Evolutionary conservation across 1,140 invertebrate species (phyloP).

Genomic region (Drosophila teissieri): DNA sequence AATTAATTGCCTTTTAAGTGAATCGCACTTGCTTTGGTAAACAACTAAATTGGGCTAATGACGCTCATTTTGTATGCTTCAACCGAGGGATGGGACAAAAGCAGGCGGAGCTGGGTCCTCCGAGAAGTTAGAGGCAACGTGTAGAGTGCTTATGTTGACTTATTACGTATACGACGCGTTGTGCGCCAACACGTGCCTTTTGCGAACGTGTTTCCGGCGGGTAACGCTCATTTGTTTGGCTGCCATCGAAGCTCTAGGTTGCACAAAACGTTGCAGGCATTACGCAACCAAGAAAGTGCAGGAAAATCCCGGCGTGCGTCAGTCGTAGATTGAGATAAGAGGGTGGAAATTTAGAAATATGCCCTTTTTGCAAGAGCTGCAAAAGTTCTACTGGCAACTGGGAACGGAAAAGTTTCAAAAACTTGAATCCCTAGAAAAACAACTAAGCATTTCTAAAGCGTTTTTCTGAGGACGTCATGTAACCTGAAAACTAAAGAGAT

Average conservation of each 20-base stretch:
- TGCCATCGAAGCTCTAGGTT: conserved; percentile 46
- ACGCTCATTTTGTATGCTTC: conserved; percentile 81
- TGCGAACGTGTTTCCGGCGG: conserved; percentile 10
- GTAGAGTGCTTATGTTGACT: conserved; percentile 72
- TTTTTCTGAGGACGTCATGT: background rate
- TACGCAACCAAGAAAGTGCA: conserved; percentile 4
- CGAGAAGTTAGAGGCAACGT: conserved; percentile 55
- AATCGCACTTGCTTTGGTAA: conserved; percentile 84
- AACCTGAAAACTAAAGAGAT: background rate
- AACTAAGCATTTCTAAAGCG: background rate
- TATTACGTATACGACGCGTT: conserved; percentile 76
- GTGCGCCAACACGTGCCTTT: conserved; percentile 65
- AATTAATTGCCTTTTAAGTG: conserved; percentile 85
- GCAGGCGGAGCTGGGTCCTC: background rate
- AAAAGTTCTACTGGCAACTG: background rate
- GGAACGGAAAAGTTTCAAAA: background rate
- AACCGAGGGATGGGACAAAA: conserved; percentile 2
- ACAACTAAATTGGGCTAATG: conserved; percentile 84
- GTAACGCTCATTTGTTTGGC: conserved; percentile 58
- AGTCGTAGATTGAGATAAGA: conserved; percentile 13
- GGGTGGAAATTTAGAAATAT: conserved; percentile 8
- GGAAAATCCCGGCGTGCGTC: conserved; percentile 6
- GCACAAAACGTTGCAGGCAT: conserved; percentile 11
- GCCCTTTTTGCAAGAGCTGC: background rate
- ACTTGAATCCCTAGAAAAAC: background rate